A percentile compares a stretch with the other conserved stretches of the same genome.
These are phyloP conservation scores for Guaruba guarouba DNA, from an alignment of 2,113 vertebrate species.

Conservation along the genomic window DNA sequence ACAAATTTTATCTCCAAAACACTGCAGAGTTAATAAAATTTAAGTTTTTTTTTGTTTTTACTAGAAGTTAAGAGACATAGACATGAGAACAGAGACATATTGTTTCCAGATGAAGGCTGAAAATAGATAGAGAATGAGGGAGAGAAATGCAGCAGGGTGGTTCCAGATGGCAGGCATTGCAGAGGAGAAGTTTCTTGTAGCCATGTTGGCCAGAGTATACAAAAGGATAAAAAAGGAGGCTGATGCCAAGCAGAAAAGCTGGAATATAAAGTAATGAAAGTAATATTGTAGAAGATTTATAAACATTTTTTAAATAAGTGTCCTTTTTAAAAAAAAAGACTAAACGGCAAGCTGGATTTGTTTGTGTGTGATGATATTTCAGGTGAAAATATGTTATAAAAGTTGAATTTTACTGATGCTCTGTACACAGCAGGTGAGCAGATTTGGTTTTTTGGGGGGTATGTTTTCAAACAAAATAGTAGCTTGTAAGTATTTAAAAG, in stretches of 20 bases:
- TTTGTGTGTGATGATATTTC: neutral
- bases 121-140: slow-evolving; percentile 53
- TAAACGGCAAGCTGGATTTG: neutral
- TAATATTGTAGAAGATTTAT: neutral
- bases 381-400: neutral
- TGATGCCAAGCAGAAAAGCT: neutral
- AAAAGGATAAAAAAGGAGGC: neutral
- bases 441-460: neutral
- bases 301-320: neutral
- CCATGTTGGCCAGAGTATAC: slow-evolving; percentile 18
- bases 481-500: slow-evolving; percentile 74
- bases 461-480: slow-evolving; percentile 68
- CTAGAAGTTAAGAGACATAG: slow-evolving; percentile 56
- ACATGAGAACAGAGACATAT: slow-evolving; percentile 47
- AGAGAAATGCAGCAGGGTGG: slow-evolving; percentile 37
- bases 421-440: neutral
- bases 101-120: slow-evolving; percentile 65
- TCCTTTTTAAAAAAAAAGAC: neutral
- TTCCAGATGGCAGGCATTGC: slow-evolving; percentile 60
- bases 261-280: neutral
- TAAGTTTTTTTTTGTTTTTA: slow-evolving; percentile 27
- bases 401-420: neutral
- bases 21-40: slow-evolving; percentile 48
- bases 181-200: slow-evolving; percentile 41
- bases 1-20: slow-evolving; percentile 46